Conservation (phyloP, 1,140 invertebrate species). For the Mamestra configurata region DNA sequence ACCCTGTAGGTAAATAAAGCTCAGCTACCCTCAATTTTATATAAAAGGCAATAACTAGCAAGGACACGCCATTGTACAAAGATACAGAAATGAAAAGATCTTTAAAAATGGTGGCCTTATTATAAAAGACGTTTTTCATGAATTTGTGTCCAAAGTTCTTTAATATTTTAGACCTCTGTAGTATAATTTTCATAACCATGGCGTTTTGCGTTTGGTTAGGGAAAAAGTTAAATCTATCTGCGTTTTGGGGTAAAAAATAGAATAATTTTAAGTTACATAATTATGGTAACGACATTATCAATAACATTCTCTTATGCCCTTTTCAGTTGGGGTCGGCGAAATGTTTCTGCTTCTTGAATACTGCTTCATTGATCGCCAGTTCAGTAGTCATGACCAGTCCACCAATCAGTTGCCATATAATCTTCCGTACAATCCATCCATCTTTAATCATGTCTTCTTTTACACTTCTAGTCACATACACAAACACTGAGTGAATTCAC, state of each 20-base stretch:
- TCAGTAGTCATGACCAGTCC: no score
- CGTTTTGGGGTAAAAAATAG: neutral
- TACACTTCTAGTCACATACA: no score
- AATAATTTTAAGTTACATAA: neutral
- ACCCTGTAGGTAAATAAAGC: constrained; percentile 22
- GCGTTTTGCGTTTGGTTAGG: neutral
- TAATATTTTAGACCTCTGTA: constrained; percentile 44
- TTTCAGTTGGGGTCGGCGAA: no score
- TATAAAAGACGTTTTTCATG: constrained; percentile 19
- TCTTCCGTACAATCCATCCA: no score
- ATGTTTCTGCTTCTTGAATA: no score
- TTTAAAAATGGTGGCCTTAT: constrained; percentile 20
- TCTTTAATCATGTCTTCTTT: no score
- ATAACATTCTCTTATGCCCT: neutral
- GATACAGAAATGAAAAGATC: constrained; percentile 39
- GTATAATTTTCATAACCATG: constrained; percentile 35
- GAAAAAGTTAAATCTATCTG: neutral
- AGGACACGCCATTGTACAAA: neutral
- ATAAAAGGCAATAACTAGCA: constrained; percentile 38
- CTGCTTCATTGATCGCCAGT: no score
- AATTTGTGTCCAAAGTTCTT: constrained; percentile 48
- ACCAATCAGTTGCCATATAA: no score
- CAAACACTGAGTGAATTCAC: no score
- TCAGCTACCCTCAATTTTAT: constrained; percentile 20
- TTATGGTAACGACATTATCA: no score